phyloP scores from a whole-genome alignment of 2,113 vertebrate genomes.

The Cephalopterus ornatus region DNA sequence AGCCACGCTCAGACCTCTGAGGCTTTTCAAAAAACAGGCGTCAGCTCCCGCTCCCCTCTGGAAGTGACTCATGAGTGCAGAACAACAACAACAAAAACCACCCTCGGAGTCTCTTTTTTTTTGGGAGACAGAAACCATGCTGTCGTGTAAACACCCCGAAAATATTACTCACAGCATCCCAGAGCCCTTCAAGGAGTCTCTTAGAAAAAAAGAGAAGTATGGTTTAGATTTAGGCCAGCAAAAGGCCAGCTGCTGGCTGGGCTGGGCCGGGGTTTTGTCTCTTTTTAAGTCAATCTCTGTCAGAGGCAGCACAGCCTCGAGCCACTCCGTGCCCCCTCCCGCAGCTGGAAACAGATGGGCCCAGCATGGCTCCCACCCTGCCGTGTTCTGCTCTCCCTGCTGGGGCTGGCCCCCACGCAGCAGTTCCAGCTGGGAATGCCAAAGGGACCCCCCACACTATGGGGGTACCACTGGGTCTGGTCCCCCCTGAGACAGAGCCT shows the following conservation, averaged over 20 bases:
- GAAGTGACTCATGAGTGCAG: slow-evolving; percentile 62
- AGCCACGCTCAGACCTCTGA: background rate
- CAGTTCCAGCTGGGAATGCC: background rate
- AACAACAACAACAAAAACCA: slow-evolving; percentile 60
- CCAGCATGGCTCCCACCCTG: background rate
- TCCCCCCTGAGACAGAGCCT: accelerated
- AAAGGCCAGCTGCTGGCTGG: background rate
- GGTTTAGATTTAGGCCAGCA: background rate
- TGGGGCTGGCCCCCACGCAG: accelerated
- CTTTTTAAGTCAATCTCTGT: background rate
- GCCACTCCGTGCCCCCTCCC: background rate
- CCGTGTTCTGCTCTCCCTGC: accelerated
- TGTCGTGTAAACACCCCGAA: slow-evolving; percentile 30
- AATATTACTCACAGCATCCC: slow-evolving; percentile 44
- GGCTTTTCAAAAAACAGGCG: slow-evolving; percentile 18
- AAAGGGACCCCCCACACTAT: accelerated
- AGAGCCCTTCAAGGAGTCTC: background rate
- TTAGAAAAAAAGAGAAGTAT: background rate
- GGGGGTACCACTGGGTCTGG: background rate
- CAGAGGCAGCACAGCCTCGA: background rate
- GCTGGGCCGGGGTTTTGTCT: background rate
- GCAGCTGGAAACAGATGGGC: background rate
- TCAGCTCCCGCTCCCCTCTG: slow-evolving; percentile 50
- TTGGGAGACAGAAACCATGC: slow-evolving; percentile 21
- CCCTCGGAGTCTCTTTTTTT: background rate